phyloP scores from a whole-genome alignment of 1,140 invertebrate species.

The Anadara kagoshimensis region DNA sequence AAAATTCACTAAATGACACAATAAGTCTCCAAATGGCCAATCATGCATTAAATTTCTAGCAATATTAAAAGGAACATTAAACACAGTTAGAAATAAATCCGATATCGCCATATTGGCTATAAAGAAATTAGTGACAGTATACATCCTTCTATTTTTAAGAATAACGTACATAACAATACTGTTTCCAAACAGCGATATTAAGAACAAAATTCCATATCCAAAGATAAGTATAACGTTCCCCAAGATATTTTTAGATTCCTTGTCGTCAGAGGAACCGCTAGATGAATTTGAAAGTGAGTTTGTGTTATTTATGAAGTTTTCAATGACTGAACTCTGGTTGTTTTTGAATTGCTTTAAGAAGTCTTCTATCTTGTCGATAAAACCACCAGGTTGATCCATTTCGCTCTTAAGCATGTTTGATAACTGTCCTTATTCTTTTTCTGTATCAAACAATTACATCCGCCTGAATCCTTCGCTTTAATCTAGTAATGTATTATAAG shows the following conservation, averaged over 20 bases:
- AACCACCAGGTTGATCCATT: too few relatives aligned
- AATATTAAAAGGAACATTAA: constrained; percentile 86
- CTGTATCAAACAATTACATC: too few relatives aligned
- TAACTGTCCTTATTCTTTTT: too few relatives aligned
- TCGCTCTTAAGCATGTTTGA: too few relatives aligned
- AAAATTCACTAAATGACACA: constrained; percentile 76
- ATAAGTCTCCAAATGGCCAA: constrained; percentile 74
- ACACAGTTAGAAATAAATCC: constrained; percentile 91
- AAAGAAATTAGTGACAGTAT: constrained; percentile 98
- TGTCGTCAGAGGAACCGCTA: too few relatives aligned
- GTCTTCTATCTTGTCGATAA: too few relatives aligned
- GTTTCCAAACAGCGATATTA: constrained; percentile 82
- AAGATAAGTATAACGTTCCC: constrained; percentile 50
- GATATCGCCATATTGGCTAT: constrained; percentile 97
- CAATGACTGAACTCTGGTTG: too few relatives aligned
- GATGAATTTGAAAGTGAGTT: too few relatives aligned
- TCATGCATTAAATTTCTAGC: constrained; percentile 60
- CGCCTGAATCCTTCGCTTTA: too few relatives aligned
- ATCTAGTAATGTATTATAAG: too few relatives aligned
- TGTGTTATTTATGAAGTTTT: too few relatives aligned
- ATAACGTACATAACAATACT: constrained; percentile 90
- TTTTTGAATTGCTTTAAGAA: too few relatives aligned
- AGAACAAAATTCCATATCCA: constrained; percentile 70
- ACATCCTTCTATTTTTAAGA: constrained; percentile 91
- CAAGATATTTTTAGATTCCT: neutral